phyloP scores from a whole-genome alignment of 2,113 vertebrate genomes.

The western clawed frog (Xenopus tropicalis) region DNA sequence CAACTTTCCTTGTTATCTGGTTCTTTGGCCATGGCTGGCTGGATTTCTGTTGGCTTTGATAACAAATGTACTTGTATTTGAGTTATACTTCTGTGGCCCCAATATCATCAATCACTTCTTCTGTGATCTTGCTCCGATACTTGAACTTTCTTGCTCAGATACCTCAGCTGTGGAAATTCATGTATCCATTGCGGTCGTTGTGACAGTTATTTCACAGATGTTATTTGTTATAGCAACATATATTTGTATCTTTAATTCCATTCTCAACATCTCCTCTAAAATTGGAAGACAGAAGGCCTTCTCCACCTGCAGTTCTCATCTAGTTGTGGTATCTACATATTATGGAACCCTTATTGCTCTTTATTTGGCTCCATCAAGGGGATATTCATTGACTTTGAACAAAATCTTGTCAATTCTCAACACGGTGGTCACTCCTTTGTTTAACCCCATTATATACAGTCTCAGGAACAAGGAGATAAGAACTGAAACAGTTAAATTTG shows the following conservation, averaged over 20 bases:
- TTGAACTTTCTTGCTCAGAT: constrained; percentile 33
- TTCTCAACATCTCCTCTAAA: constrained; percentile 12
- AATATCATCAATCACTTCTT: constrained; percentile 22
- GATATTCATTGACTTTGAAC: constrained; percentile 39
- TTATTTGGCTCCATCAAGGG: constrained; percentile 14
- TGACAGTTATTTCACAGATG: constrained; percentile 22
- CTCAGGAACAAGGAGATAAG: constrained; percentile 57
- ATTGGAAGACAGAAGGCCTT: constrained; percentile 32
- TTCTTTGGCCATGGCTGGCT: constrained; percentile 8
- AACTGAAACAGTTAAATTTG: constrained; percentile 49
- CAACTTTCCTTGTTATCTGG: constrained; percentile 4
- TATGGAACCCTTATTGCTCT: constrained; percentile 22
- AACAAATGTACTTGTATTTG: not conserved
- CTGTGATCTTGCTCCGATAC: constrained; percentile 34
- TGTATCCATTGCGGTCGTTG: not conserved
- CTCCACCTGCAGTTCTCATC: constrained; percentile 23
- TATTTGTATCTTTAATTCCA: constrained; percentile 29
- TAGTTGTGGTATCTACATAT: constrained; percentile 27
- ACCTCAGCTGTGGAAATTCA: not conserved
- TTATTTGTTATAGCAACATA: constrained; percentile 32
- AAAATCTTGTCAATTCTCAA: constrained; percentile 59
- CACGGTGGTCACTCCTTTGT: constrained; percentile 57
- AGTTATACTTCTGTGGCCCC: constrained; percentile 8
- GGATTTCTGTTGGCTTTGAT: not conserved
- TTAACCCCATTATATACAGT: constrained; percentile 59